These are phyloP conservation scores for Ptychoptera contaminata DNA, from an alignment of 2,888 invertebrate species.

Conservation along the genomic window DNA sequence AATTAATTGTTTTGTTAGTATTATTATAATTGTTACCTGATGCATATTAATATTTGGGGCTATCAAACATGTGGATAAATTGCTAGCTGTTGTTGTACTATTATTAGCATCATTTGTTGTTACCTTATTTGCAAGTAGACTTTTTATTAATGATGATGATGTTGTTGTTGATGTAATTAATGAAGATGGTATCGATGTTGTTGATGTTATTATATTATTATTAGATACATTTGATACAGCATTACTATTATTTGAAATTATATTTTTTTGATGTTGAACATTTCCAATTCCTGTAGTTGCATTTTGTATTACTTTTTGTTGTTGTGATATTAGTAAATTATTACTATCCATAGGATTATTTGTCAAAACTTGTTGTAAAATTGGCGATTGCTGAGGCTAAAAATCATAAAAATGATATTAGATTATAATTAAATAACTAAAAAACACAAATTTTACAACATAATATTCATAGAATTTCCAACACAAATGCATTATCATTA, in stretches of 20 bases:
- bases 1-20: constrained; percentile 7
- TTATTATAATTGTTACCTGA: constrained; percentile 17
- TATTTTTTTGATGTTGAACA: constrained; percentile 17
- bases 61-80: constrained; percentile 15
- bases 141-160: constrained; percentile 78
- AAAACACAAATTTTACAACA: not conserved
- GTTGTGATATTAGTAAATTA: not conserved
- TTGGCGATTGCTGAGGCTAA: constrained; percentile 2
- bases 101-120: constrained; percentile 19
- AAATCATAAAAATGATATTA: not conserved
- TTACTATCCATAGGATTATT: no score
- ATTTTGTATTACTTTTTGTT: not conserved
- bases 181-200: constrained; percentile 1
- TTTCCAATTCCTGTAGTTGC: constrained; percentile 11
- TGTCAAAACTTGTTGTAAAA: constrained; percentile 3
- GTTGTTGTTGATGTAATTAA: constrained; percentile 13
- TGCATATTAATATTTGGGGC: constrained; percentile 20
- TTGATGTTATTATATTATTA: constrained; percentile 9
- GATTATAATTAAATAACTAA: not conserved
- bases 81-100: constrained; percentile 2
- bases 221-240: constrained; percentile 8
- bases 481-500: no score
- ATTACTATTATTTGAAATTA: constrained; percentile 11
- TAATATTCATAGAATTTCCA: no score
- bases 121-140: constrained; percentile 88